These are phyloP conservation scores for Nemapogon koenigi DNA, from an alignment of 2,888 invertebrate species.

Conservation along the genomic window DNA sequence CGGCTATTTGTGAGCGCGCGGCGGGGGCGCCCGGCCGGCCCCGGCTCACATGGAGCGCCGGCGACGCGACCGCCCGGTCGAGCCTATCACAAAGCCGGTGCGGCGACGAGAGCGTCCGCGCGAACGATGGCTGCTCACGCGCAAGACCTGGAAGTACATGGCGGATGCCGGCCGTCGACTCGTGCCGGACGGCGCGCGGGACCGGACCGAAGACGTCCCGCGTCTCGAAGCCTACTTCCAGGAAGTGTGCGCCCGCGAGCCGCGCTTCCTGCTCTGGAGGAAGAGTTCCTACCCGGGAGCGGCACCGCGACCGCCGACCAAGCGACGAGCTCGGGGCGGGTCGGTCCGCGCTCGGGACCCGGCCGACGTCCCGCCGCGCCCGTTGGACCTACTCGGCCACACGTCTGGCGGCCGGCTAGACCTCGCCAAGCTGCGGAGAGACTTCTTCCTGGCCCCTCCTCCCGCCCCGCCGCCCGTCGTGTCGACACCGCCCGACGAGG, in stretches of 20 bases:
- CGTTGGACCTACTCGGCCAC: constrained; percentile 48
- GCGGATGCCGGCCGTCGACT: constrained; percentile 87
- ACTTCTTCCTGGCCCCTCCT: constrained; percentile 66
- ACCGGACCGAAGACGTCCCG: constrained; percentile 77
- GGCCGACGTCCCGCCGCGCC: constrained; percentile 58
- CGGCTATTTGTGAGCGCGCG: constrained; percentile 49
- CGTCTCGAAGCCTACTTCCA: constrained; percentile 86
- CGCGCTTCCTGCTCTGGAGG: constrained; percentile 80
- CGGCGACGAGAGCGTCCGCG: constrained; percentile 67
- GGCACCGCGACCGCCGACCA: constrained; percentile 62
- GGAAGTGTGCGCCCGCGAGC: constrained; percentile 79
- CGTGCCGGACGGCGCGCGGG: constrained; percentile 80
- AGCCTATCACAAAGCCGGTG: constrained; percentile 64
- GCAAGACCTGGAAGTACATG: constrained; percentile 93
- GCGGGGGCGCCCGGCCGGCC: constrained; percentile 21
- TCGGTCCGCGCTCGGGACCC: constrained; percentile 73
- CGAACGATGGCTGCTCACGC: constrained; percentile 86
- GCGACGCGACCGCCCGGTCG: constrained; percentile 52
- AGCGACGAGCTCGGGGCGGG: constrained; percentile 68
- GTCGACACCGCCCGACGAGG: constrained; percentile 22
- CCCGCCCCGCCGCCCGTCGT: constrained; percentile 24
- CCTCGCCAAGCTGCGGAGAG: constrained; percentile 70
- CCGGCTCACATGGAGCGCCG: constrained; percentile 43
- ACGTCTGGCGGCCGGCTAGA: constrained; percentile 71
- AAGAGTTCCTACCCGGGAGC: constrained; percentile 84